Conservation (phyloP, 2,113 vertebrate genomes). For the Spea bombifrons region DNA sequence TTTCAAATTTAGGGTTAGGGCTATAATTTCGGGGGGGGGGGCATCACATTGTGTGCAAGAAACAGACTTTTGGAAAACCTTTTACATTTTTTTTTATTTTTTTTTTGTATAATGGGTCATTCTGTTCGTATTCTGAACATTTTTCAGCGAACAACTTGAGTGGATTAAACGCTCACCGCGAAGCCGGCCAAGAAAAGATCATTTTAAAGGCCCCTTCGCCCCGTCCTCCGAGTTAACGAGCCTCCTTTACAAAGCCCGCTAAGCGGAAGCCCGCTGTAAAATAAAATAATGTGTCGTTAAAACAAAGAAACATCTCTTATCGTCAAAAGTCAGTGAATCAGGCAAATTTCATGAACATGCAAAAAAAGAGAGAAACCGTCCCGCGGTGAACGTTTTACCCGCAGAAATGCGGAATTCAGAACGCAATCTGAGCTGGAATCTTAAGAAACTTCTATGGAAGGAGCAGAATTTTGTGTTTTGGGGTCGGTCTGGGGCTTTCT, state of each 20-base stretch:
- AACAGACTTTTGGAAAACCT: no score
- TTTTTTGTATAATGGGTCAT: neutral
- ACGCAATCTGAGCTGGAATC: no score
- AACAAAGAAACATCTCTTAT: constrained; percentile 3
- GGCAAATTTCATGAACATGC: neutral
- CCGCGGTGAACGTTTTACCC: neutral
- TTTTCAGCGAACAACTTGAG: neutral
- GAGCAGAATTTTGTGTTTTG: no score
- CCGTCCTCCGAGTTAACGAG: neutral
- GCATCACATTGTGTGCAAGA: no score
- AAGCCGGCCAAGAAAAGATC: neutral
- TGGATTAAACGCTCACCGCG: neutral
- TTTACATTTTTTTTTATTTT: no score
- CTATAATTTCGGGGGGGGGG: no score
- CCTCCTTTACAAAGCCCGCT: neutral
- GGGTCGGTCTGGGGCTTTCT: no score
- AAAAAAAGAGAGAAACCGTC: no score
- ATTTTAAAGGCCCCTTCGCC: neutral
- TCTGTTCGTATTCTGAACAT: neutral
- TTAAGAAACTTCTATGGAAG: no score
- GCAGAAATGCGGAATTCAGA: no score
- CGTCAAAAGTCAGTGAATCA: constrained; percentile 1
- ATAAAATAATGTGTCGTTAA: constrained; percentile 1
- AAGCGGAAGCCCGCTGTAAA: constrained; percentile 18
- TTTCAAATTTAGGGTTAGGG: no score